These are phyloP conservation scores for Progne subis DNA, from an alignment of 2,113 vertebrate species.

Conservation along the genomic window DNA sequence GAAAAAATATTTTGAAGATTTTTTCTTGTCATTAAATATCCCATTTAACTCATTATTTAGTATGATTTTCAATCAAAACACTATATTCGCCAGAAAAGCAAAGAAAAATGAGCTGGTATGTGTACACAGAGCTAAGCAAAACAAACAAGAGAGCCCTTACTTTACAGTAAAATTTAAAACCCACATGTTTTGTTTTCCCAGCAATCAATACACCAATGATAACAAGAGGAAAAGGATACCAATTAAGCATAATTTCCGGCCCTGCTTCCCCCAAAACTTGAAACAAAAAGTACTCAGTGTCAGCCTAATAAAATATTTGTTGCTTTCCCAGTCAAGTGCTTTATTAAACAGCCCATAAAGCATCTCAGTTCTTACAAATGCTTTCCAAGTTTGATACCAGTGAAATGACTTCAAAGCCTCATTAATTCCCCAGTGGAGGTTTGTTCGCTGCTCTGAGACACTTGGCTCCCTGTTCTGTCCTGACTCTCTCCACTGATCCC, in stretches of 20 bases:
- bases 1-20: conserved; percentile 45
- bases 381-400: conserved; percentile 33
- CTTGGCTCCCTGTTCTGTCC: background rate
- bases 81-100: background rate
- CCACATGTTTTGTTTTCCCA: conserved; percentile 41
- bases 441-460: background rate
- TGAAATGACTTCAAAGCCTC: conserved; percentile 26
- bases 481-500: background rate
- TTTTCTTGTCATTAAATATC: conserved; percentile 52
- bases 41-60: conserved; percentile 52
- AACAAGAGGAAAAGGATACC: conserved; percentile 43
- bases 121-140: conserved; percentile 50
- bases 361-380: conserved; percentile 19
- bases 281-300: conserved; percentile 52
- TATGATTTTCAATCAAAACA: conserved; percentile 66
- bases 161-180: conserved; percentile 28
- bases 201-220: conserved; percentile 43
- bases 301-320: conserved; percentile 52
- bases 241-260: conserved; percentile 40
- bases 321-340: conserved; percentile 44
- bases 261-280: background rate
- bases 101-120: conserved; percentile 60
- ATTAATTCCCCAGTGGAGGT: background rate
- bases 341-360: conserved; percentile 46
- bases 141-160: conserved; percentile 23